A percentile compares a stretch with the other conserved stretches of the same genome.
Conservation (phyloP, 2,113 vertebrate species). For the Dicentrarchus labrax region DNA sequence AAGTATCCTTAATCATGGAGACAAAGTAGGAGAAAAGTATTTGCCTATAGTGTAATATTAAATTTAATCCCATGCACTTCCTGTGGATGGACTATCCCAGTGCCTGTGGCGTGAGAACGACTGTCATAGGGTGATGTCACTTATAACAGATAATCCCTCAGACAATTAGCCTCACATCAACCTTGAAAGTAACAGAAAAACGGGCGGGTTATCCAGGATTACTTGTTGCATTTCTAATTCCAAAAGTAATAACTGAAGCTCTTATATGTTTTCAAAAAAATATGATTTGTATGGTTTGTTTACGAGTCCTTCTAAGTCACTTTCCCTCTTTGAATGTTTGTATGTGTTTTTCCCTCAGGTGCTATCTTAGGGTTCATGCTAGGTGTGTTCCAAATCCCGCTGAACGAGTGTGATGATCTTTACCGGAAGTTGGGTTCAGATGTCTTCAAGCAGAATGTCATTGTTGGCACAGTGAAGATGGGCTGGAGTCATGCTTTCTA, state of each 20-base stretch:
- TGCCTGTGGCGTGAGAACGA: too few species aligned
- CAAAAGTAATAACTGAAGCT: slow-evolving; percentile 2
- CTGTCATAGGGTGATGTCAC: slow-evolving; percentile 4
- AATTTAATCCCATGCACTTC: slow-evolving; percentile 17
- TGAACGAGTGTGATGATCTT: slow-evolving; percentile 94
- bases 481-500: slow-evolving; percentile 98
- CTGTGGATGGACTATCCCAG: slow-evolving; percentile 15
- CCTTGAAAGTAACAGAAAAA: slow-evolving; percentile 2
- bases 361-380: slow-evolving; percentile 97
- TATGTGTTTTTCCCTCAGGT: slow-evolving; percentile 83
- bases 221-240: neutral
- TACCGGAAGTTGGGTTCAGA: slow-evolving; percentile 95
- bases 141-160: slow-evolving; percentile 19
- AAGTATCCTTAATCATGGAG: neutral
- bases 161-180: slow-evolving; percentile 12
- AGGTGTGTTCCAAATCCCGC: slow-evolving; percentile 92
- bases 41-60: neutral
- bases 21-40: neutral
- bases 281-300: neutral
- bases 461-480: slow-evolving; percentile 98
- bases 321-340: slow-evolving; percentile 14
- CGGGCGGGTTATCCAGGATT: neutral
- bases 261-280: neutral
- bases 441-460: slow-evolving; percentile 96
- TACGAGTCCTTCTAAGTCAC: neutral